Evolutionary conservation across 2,888 invertebrate genomes (phyloP).

Genomic region (Apamea crenata): DNA sequence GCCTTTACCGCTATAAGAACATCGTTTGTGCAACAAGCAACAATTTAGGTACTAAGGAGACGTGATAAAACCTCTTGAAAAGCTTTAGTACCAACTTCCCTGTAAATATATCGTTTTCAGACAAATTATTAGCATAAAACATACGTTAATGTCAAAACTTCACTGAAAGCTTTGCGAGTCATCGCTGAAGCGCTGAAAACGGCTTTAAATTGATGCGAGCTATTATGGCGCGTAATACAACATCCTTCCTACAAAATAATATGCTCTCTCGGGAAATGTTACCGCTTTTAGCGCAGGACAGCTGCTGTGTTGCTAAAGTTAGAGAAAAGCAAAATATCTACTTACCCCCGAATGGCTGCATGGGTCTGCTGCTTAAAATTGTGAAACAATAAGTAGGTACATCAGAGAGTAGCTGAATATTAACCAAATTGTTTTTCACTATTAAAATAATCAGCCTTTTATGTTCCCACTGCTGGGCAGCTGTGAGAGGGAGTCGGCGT

Average conservation of each 20-base stretch:
- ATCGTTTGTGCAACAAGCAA: conserved; percentile 56
- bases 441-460: too few relatives aligned
- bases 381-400: not conserved
- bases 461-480: too few relatives aligned
- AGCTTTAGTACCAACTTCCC: conserved; percentile 30
- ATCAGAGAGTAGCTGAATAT: not conserved
- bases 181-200: conserved; percentile 28
- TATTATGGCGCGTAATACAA: conserved; percentile 35
- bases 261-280: conserved; percentile 19
- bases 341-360: not conserved
- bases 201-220: conserved; percentile 30
- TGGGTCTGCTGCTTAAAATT: not conserved
- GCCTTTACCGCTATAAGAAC: conserved; percentile 63
- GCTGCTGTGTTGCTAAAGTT: not conserved
- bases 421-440: not conserved
- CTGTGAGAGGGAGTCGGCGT: too few relatives aligned
- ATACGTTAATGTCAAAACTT: conserved; percentile 27
- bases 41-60: conserved; percentile 56
- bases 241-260: conserved; percentile 23
- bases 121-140: conserved; percentile 56
- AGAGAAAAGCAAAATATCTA: not conserved
- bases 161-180: conserved; percentile 35
- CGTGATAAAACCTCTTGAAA: conserved; percentile 65
- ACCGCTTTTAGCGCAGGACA: conserved; percentile 4
- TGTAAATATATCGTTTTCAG: conserved; percentile 58